A percentile compares a stretch with the other conserved stretches of the same genome.
These are phyloP conservation scores for Phengaris alcon DNA, from an alignment of 2,888 invertebrate genomes.

Conservation along the genomic window DNA sequence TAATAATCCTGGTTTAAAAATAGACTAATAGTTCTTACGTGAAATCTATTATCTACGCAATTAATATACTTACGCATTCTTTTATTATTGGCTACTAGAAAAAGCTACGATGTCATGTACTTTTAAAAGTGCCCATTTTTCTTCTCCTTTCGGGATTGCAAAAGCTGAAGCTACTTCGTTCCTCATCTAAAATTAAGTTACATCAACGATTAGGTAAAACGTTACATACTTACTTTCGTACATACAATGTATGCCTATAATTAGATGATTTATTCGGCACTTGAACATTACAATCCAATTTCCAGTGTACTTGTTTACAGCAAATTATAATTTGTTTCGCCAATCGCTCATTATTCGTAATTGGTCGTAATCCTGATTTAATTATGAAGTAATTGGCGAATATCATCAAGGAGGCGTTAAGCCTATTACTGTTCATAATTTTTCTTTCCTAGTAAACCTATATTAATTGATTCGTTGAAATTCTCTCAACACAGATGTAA, in stretches of 20 bases:
- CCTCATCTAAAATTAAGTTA: too few species aligned
- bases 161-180: too few species aligned
- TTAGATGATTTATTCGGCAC: not conserved
- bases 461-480: not conserved
- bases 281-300: not conserved
- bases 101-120: too few species aligned
- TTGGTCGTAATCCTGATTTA: slow-evolving; percentile 9
- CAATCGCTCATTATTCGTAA: slow-evolving; percentile 9
- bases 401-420: not conserved
- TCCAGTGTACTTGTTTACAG: not conserved
- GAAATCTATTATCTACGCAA: too few species aligned
- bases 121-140: too few species aligned
- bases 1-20: too few species aligned
- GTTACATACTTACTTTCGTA: not conserved
- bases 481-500: too few species aligned
- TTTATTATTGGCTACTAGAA: too few species aligned
- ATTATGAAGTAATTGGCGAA: not conserved
- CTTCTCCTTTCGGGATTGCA: too few species aligned
- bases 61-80: too few species aligned
- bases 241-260: not conserved
- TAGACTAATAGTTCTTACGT: too few species aligned
- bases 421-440: not conserved
- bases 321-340: slow-evolving; percentile 2
- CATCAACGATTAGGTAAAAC: too few species aligned
- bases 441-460: not conserved